These are phyloP conservation scores for Ochlodes sylvanus DNA, from an alignment of 2,888 invertebrate genomes.

Conservation along the genomic window DNA sequence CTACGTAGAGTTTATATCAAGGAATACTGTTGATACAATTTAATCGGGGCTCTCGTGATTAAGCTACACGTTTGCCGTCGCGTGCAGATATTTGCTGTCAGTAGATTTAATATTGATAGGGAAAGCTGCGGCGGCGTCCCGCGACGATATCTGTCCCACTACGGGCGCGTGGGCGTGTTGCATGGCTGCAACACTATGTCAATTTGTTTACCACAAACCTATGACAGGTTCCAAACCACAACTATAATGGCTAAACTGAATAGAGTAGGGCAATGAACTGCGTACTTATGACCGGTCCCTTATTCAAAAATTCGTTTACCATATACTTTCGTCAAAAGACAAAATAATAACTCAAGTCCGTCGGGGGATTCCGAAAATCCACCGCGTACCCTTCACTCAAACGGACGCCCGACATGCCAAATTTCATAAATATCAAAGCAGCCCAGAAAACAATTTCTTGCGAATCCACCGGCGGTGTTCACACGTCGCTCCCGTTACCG, in stretches of 20 bases:
- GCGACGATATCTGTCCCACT: constrained; percentile 42
- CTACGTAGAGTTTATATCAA: constrained; percentile 5
- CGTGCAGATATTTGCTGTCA: constrained; percentile 60
- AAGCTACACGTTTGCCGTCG: constrained; percentile 62
- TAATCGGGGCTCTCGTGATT: constrained; percentile 64
- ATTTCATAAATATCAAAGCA: constrained; percentile 83
- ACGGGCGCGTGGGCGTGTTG: not conserved
- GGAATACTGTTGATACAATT: constrained; percentile 43
- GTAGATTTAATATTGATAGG: constrained; percentile 74
- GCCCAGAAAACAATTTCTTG: constrained; percentile 79
- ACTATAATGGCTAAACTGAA: constrained; percentile 47
- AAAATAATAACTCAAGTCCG: constrained; percentile 50
- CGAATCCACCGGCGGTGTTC: constrained; percentile 67
- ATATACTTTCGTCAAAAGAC: constrained; percentile 30
- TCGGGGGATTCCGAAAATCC: constrained; percentile 60
- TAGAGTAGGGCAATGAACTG: not conserved
- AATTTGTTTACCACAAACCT: constrained; percentile 48
- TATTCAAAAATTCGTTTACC: constrained; percentile 28
- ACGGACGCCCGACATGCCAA: constrained; percentile 68
- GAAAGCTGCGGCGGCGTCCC: constrained; percentile 51
- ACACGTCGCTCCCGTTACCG: constrained; percentile 68
- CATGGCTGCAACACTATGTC: constrained; percentile 42
- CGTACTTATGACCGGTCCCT: constrained; percentile 19
- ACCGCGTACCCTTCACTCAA: constrained; percentile 71
- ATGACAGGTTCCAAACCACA: constrained; percentile 46